Conservation (phyloP, 2,888 invertebrate species). For the Ptychoptera contaminata region DNA sequence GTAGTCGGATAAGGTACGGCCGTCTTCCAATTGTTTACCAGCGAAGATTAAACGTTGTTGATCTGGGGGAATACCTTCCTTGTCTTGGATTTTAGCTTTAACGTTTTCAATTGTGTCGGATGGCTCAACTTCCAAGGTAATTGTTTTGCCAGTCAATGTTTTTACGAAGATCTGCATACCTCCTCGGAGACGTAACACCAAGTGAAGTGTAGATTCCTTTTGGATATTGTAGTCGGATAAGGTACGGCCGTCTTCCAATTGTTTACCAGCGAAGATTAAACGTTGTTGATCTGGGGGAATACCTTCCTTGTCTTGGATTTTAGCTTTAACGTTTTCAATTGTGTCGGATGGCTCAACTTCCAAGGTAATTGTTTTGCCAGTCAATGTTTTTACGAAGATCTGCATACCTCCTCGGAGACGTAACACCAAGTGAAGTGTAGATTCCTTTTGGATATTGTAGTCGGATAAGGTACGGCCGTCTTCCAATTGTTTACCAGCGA, state of each 20-base stretch:
- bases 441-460: slow-evolving; percentile 90
- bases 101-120: slow-evolving; percentile 92
- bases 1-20: slow-evolving; percentile 80
- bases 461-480: slow-evolving; percentile 86
- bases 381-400: slow-evolving; percentile 91
- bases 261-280: slow-evolving; percentile 88
- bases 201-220: slow-evolving; percentile 80
- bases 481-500: slow-evolving; percentile 87
- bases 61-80: slow-evolving; percentile 83
- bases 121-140: slow-evolving; percentile 82
- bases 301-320: slow-evolving; percentile 83
- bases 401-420: slow-evolving; percentile 94
- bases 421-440: slow-evolving; percentile 85
- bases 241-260: slow-evolving; percentile 87
- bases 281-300: slow-evolving; percentile 77
- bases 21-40: slow-evolving; percentile 90
- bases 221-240: slow-evolving; percentile 91
- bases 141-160: slow-evolving; percentile 85
- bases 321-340: slow-evolving; percentile 89
- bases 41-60: slow-evolving; percentile 85
- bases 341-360: slow-evolving; percentile 88
- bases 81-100: slow-evolving; percentile 83
- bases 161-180: slow-evolving; percentile 99
- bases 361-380: slow-evolving; percentile 88
- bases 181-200: slow-evolving; percentile 79